Evolutionary conservation across 1,140 invertebrate genomes (phyloP), one percentile per base, ranked within the genome.

Genomic region (Panagrolaimus sp.): DNA sequence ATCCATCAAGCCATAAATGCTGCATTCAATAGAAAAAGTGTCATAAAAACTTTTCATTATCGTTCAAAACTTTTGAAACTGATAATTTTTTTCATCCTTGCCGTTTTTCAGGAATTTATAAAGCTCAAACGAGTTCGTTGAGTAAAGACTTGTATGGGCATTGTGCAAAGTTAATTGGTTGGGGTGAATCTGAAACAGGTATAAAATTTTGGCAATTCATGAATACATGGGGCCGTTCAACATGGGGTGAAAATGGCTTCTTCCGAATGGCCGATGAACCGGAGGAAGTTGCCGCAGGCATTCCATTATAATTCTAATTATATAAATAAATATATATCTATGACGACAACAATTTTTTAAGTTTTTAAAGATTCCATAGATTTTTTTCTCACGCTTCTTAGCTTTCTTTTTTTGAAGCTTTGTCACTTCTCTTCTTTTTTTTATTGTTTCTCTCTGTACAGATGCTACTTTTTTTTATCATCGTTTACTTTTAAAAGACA

Each of bases 151-250:
- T 78, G 6, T 78, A 78, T 45, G 76, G 76, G 1, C 76, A 78
- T 44, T 78, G 76, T 48, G 77, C 75, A 4, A 79, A 77, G 48
- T 52, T 78, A 52, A 74, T 78, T 47, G 76, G 76, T 38, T 76
- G 71, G 73, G 76, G 75, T 32, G 70, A 58, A 28, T 12, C 21
- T 1, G 77, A 78, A 47, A 75, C 63, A 26, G 74, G 71, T 9
- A 15, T 38, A 1, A 43, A 63, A 24, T 78, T 65, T 52, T 78
- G 77, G 77, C 10, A 14, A 44, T 79, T 74, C 38, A 63, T 45
- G 21, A 78, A 78, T 48, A 79, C 70, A 1, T 78, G 77, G 77
- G 76, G 73, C 10, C 21, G 75, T 3, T 24, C 26, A 44, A 38
- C 32, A 38, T 78, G 70, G 67, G 75, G 77, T 15, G 76, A 79